Conservation (phyloP, 2,113 vertebrate genomes). For the Uria aalge region DNA sequence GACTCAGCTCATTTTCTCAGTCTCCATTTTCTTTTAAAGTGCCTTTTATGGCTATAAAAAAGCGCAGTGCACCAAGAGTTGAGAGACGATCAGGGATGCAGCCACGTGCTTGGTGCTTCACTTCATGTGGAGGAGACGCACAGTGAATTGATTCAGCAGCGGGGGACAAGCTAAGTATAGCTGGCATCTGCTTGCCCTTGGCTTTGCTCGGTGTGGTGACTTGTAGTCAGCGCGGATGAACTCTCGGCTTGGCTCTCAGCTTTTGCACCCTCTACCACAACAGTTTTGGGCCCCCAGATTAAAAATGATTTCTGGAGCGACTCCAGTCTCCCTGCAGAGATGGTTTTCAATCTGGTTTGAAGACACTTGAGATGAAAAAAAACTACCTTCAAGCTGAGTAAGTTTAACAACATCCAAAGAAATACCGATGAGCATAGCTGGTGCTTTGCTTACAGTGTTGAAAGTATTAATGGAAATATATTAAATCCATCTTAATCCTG, state of each 20-base stretch:
- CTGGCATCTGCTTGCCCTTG: not conserved
- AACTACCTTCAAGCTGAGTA: not conserved
- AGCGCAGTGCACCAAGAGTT: not conserved
- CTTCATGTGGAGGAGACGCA: not conserved
- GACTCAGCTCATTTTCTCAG: conserved; percentile 41
- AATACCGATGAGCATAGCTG: not conserved
- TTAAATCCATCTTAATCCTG: not conserved
- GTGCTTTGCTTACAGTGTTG: not conserved
- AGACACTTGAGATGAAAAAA: not conserved
- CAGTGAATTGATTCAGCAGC: not conserved
- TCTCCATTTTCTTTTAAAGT: conserved; percentile 18
- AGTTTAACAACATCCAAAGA: not conserved
- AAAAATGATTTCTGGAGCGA: not conserved
- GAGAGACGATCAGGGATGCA: not conserved
- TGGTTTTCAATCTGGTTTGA: not conserved
- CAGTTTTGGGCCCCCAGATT: not conserved
- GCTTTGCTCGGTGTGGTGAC: not conserved
- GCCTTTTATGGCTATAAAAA: not conserved
- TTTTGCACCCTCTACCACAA: not conserved
- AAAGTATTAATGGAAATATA: not conserved
- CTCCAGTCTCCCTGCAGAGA: not conserved
- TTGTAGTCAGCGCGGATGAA: not conserved
- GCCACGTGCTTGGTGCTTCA: not conserved
- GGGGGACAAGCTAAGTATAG: not conserved
- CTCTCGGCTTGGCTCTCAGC: not conserved